These are phyloP conservation scores for Osmerus eperlanus DNA, from an alignment of 2,113 vertebrate genomes.

Conservation along the genomic window DNA sequence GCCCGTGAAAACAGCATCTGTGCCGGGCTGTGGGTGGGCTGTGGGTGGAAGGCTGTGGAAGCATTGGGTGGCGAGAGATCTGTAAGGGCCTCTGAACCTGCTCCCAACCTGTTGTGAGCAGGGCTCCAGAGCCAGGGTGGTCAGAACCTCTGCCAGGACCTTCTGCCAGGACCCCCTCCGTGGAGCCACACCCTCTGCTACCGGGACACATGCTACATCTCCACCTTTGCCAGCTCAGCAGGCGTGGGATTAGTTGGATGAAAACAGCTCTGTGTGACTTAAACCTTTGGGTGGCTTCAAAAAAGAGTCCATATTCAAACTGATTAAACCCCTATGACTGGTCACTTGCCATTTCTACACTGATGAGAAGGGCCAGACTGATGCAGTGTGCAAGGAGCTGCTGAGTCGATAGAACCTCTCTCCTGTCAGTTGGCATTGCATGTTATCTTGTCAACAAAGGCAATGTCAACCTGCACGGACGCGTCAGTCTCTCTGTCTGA, in stretches of 20 bases:
- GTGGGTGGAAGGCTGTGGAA: not conserved
- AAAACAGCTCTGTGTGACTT: too few relatives aligned
- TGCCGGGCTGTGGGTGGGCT: conserved; percentile 10
- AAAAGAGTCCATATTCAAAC: too few relatives aligned
- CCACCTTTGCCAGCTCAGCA: too few relatives aligned
- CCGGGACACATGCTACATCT: too few relatives aligned
- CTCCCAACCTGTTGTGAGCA: not conserved
- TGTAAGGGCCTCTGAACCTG: not conserved
- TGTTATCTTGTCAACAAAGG: not conserved
- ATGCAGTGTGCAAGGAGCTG: not conserved
- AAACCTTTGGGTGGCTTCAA: too few relatives aligned
- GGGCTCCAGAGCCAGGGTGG: not conserved
- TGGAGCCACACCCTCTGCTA: too few relatives aligned
- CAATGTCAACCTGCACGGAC: not conserved
- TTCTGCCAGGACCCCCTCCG: too few relatives aligned
- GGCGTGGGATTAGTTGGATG: too few relatives aligned
- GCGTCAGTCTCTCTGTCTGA: not conserved
- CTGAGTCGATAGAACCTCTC: not conserved
- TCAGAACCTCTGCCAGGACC: not conserved
- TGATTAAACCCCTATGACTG: too few relatives aligned
- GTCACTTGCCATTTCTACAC: too few relatives aligned
- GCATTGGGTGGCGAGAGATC: not conserved
- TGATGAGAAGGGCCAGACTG: not conserved
- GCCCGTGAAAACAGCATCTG: conserved; percentile 20
- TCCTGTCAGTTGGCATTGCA: not conserved